phyloP scores from a whole-genome alignment of 2,797 vertebrate species.

The Lycodopsis pacificus region DNA sequence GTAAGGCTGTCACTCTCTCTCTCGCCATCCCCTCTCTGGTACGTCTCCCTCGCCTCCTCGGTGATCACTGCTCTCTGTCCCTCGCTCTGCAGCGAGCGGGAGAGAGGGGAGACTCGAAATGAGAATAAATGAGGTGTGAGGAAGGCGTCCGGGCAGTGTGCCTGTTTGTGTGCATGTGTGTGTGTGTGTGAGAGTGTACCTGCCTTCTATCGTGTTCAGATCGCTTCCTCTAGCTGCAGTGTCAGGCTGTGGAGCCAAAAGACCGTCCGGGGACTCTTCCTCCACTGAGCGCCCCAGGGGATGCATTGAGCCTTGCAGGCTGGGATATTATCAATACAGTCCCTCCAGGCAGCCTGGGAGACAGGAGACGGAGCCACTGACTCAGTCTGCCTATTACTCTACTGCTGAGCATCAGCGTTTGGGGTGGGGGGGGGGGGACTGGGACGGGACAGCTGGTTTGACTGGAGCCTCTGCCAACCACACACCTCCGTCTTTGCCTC shows the following conservation, averaged over 20 bases:
- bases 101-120: constrained; percentile 70
- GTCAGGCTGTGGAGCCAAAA: constrained; percentile 74
- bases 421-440: constrained; percentile 1
- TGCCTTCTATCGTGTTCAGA: constrained; percentile 62
- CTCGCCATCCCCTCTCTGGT: constrained; percentile 41
- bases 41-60: constrained; percentile 63
- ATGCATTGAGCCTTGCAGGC: constrained; percentile 83
- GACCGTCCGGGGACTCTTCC: constrained; percentile 80
- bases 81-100: constrained; percentile 62
- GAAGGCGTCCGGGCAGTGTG: constrained; percentile 56
- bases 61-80: constrained; percentile 74
- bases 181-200: constrained; percentile 46
- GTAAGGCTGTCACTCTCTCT: constrained; percentile 65
- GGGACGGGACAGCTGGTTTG: constrained; percentile 77
- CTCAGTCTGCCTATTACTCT: constrained; percentile 83
- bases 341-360: constrained; percentile 84
- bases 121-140: constrained; percentile 81
- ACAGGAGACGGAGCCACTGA: constrained; percentile 80
- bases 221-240: constrained; percentile 59
- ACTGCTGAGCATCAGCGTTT: constrained; percentile 76
- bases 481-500: constrained; percentile 51
- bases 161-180: constrained; percentile 36
- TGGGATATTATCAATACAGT: constrained; percentile 85
- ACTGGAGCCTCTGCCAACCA: constrained; percentile 69
- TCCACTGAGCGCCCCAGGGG: constrained; percentile 78